Evolutionary conservation across 2,113 vertebrate genomes (phyloP).

Genomic region (Serranochromis macrocephalus): DNA sequence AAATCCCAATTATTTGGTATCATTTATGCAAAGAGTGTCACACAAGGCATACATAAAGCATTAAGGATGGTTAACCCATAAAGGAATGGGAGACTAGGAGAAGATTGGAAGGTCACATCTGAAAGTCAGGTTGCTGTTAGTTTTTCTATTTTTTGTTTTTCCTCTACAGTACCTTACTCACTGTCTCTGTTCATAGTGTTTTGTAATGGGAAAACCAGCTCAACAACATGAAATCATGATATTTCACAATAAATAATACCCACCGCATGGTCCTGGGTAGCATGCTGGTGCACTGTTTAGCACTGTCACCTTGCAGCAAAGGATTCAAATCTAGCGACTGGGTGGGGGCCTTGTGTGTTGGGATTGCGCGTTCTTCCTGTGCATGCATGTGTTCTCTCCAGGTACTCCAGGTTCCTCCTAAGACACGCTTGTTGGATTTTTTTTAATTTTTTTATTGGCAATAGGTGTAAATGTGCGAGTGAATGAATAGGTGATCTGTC

Average conservation of each 20-base stretch:
- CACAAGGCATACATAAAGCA: slow-evolving; percentile 96
- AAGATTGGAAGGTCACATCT: slow-evolving; percentile 70
- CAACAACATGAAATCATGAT: neutral
- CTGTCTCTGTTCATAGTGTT: slow-evolving; percentile 7
- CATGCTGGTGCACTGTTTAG: neutral
- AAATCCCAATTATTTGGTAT: slow-evolving; percentile 98
- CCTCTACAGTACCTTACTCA: neutral
- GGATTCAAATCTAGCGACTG: neutral
- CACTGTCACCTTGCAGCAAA: neutral
- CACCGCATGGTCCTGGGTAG: neutral
- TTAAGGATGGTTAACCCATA: slow-evolving; percentile 88
- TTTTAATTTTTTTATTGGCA: accelerated
- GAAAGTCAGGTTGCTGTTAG: slow-evolving; percentile 56
- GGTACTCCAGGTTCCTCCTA: neutral
- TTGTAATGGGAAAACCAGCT: neutral
- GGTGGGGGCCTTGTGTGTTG: neutral
- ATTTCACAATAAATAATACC: neutral
- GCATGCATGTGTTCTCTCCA: neutral
- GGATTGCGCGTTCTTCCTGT: neutral
- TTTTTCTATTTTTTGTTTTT: neutral
- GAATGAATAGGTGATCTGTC: neutral
- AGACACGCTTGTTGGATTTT: neutral
- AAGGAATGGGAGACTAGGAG: slow-evolving; percentile 76
- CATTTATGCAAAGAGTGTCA: slow-evolving; percentile 98
- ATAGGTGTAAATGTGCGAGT: neutral